A percentile compares a stretch with the other conserved stretches of the same genome.
Evolutionary conservation across 2,888 invertebrate species (phyloP).

Genomic region (Gymnoscelis rufifasciata): DNA sequence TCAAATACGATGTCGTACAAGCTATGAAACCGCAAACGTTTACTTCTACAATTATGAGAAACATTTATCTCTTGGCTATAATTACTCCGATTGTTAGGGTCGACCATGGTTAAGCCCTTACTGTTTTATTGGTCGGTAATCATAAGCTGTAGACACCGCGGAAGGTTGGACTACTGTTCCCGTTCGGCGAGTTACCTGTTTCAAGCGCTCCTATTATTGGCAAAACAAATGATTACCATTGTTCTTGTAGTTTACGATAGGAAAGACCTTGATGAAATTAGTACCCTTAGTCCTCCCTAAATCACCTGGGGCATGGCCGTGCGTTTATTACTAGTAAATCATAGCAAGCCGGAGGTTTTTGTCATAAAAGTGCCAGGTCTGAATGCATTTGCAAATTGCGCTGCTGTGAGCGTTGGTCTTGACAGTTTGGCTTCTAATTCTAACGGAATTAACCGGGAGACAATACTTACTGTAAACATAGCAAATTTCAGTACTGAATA

Average conservation of each 20-base stretch:
- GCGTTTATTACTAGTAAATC: slow-evolving; percentile 17
- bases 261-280: neutral
- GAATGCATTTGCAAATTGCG: slow-evolving; percentile 5
- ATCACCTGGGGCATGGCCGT: slow-evolving; percentile 12
- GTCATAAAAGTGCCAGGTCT: slow-evolving; percentile 4
- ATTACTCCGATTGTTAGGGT: neutral
- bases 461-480: neutral
- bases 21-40: slow-evolving; percentile 10
- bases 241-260: neutral
- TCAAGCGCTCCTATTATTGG: neutral
- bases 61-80: neutral
- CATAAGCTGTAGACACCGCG: neutral
- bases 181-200: neutral
- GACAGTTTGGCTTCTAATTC: neutral
- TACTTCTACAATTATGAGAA: neutral
- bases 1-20: slow-evolving; percentile 16
- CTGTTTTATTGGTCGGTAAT: neutral
- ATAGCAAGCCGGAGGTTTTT: slow-evolving; percentile 8
- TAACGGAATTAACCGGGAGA: neutral
- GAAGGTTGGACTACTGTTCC: neutral
- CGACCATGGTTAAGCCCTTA: neutral
- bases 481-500: too few species aligned
- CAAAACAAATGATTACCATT: neutral
- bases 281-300: slow-evolving; percentile 3
- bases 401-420: slow-evolving; percentile 2